Base-by-base conservation (phyloP, 2,888 invertebrate species). In the Morpho achilles region DNA sequence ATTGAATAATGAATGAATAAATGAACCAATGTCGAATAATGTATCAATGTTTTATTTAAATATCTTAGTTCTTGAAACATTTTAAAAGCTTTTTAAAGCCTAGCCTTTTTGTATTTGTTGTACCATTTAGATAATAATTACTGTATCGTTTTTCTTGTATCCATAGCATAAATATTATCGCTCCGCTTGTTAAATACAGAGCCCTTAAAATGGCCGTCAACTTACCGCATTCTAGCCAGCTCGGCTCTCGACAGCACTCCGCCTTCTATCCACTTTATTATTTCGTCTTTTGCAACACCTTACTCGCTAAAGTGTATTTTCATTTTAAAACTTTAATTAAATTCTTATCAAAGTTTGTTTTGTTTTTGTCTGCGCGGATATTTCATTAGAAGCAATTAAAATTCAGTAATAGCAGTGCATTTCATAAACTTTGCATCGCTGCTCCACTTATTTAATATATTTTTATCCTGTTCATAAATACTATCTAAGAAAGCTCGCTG, bases 191-290 rank as follows among this genome's bases (percentile, higher is more conserved):
- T 51, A 48, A 40, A 45, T 56, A 47, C 49, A 16, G 44, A 40
- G 53, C 46, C 43, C 50, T 56, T 60, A 46, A 42, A 32, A 22
- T 23, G 22, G 48, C 44, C 48, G 48, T 46, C 52, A 60, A 42
- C 50, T 56, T 45, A 56, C 46, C 32, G 46, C 49, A 47, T 53
- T 56, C 52, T 53, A 32, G 52, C 41, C 52, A 51, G 9, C 59
- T 52, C 40, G 40, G 32, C 39, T 32, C 32, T 32, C 32, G 52
- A 41, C 49, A 57, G 41, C 41, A 56, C 46, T 59, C 46, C 45
- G 53, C 60, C 57, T 57, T 8, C 49, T 51, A 44, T 44, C 45
- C 44, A 48, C 23, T 61, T 54, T 32, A 58, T 32, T 42, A 51
- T 44, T 7, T 40, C 40, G 16, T 60, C 47, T 60, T 60, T 56